Evolutionary conservation across 1,140 invertebrate genomes (phyloP), one percentile per base, ranked within the genome.

Genomic region (Ceratina calcarata): DNA sequence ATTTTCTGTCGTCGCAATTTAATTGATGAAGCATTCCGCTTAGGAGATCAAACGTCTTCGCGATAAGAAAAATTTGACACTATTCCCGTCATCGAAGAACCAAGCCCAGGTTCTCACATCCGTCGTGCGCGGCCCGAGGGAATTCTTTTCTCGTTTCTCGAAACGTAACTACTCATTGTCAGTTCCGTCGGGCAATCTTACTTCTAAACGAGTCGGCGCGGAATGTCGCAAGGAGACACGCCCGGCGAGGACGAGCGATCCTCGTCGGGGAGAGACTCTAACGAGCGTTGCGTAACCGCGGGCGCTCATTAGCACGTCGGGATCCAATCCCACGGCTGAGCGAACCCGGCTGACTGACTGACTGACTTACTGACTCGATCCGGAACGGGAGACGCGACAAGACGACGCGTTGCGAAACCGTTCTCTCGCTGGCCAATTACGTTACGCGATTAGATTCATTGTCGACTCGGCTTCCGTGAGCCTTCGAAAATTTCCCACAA

Each of bases 381-480:
- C 64, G 65, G 66, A 49, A 27, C 51, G 60, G 27, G 15, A 53
- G 64, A 49, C 20, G 10, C 60, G 53, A 37, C 18, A 45, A 60
- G 20, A 45, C 37, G 37, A 45, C 37, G 16, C 55, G 24, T 89
- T 89, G 83, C 82, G 88, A 89, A 89, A 88, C 81, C 37, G 49
- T 68, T 64, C 37, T 71, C 45, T 57, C 68, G 49, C 66, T 64
- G 61, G 55, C 82, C 80, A 88, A 45, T 45, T 45, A 45, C 37
- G 37, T 88, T 87, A 86, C 87, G 80, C 78, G 73, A 77, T 82
- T 79, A 45, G 78, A 85, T 79, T 85, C 85, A 87, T 88, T 87
- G 87, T 88, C 83, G 64, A 27, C 27, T 32, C 49, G 27, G 64
- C 87, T 88, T 89, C 86, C 87, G 87, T 78, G 78, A 61, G 51